These are phyloP conservation scores for Nematopogon swammerdamellus DNA, from an alignment of 2,888 invertebrate species.

Conservation along the genomic window DNA sequence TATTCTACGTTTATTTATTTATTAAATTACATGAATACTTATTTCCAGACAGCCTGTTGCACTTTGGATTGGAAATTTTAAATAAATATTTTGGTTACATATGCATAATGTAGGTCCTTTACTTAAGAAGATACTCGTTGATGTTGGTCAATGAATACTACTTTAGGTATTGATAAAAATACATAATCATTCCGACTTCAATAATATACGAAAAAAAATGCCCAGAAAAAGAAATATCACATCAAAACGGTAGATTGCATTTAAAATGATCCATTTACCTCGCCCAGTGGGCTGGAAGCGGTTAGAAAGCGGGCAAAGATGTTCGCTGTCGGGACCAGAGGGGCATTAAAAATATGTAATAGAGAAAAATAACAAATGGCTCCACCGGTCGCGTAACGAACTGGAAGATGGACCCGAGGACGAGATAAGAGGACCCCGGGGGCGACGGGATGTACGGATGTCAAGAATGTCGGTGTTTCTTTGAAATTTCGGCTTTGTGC, in stretches of 20 bases:
- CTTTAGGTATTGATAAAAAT: too few relatives aligned
- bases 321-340: conserved; percentile 24
- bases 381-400: conserved; percentile 29
- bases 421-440: conserved; percentile 30
- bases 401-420: conserved; percentile 32
- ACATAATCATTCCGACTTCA: too few relatives aligned
- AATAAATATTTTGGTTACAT: too few relatives aligned
- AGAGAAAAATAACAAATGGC: conserved; percentile 51
- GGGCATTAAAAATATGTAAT: conserved; percentile 46
- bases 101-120: too few relatives aligned
- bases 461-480: conserved; percentile 41
- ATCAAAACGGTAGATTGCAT: conserved; percentile 23
- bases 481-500: conserved; percentile 30
- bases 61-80: too few relatives aligned
- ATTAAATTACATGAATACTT: too few relatives aligned
- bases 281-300: conserved; percentile 40
- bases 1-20: too few relatives aligned
- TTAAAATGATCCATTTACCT: conserved; percentile 40
- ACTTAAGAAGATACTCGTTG: too few relatives aligned
- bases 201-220: too few relatives aligned
- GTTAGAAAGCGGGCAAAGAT: conserved; percentile 28
- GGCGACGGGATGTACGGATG: conserved; percentile 30
- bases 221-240: too few relatives aligned
- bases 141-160: too few relatives aligned
- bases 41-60: too few relatives aligned